phyloP scores from a whole-genome alignment of 2,797 vertebrate species.

The Adrianichthys oophorus region DNA sequence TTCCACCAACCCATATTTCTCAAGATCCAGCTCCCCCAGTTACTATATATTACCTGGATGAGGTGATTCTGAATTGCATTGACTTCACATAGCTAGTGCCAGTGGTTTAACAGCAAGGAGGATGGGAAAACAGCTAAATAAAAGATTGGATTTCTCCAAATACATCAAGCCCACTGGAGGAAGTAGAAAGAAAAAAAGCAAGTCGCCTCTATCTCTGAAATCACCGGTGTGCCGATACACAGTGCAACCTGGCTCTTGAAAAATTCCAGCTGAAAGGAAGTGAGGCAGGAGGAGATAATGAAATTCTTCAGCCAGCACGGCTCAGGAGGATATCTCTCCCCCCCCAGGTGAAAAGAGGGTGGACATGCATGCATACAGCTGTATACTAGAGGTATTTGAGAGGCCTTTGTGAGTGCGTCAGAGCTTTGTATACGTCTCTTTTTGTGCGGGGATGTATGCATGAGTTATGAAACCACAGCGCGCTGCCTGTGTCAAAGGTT shows the following conservation, averaged over 20 bases:
- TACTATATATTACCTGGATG: too few species aligned
- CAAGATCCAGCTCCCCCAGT: too few species aligned
- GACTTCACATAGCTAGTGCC: too few species aligned
- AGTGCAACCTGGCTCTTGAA: not conserved
- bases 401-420: conserved; percentile 10
- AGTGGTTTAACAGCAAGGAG: too few species aligned
- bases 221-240: too few species aligned
- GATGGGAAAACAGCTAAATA: too few species aligned
- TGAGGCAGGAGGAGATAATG: conserved; percentile 36
- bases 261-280: conserved; percentile 24
- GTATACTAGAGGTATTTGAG: conserved; percentile 15
- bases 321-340: conserved; percentile 48
- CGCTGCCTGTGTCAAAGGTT: conserved; percentile 45
- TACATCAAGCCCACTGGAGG: too few species aligned
- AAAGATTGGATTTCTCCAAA: too few species aligned
- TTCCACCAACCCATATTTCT: too few species aligned
- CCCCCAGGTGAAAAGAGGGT: conserved; percentile 44
- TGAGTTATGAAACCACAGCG: conserved; percentile 28
- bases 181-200: too few species aligned
- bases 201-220: too few species aligned
- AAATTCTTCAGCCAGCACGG: conserved; percentile 48
- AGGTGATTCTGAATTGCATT: too few species aligned
- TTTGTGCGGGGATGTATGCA: not conserved
- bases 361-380: conserved; percentile 24
- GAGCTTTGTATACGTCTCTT: not conserved